phyloP scores from a whole-genome alignment of 2,113 vertebrate species.

The Myotis brandtii region DNA sequence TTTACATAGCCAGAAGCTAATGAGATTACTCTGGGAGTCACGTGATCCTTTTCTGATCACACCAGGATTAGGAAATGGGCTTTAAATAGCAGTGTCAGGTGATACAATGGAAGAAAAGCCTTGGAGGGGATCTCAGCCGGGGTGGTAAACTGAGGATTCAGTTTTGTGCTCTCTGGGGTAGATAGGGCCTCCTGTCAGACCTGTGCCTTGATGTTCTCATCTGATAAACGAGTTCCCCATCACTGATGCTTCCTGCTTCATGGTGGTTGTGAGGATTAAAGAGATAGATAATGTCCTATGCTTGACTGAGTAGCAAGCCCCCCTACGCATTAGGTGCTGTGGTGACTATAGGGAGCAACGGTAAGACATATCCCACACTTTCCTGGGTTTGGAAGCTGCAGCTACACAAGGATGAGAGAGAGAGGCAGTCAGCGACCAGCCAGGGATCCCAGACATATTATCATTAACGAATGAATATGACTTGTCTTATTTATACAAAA shows the following conservation, averaged over 20 bases:
- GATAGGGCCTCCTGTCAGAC: neutral
- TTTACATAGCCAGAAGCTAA: conserved; percentile 34
- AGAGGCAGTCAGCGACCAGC: neutral
- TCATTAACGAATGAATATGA: neutral
- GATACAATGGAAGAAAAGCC: neutral
- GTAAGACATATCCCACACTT: neutral
- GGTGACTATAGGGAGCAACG: neutral
- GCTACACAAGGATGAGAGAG: too few relatives aligned
- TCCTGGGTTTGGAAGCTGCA: neutral
- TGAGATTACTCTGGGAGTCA: neutral
- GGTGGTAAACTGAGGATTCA: neutral
- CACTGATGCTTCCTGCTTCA: neutral
- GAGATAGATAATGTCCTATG: neutral
- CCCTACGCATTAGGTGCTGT: neutral
- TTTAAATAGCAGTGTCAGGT: neutral
- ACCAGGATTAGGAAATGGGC: neutral
- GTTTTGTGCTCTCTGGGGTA: too few relatives aligned
- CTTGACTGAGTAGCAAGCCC: neutral
- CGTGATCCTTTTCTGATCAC: neutral
- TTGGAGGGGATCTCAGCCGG: neutral
- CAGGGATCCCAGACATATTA: neutral
- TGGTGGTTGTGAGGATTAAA: neutral
- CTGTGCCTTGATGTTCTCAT: neutral
- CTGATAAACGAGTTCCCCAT: neutral
- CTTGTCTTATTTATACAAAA: conserved; percentile 29